Evolutionary conservation across 2,113 vertebrate species (phyloP).

Genomic region (Brienomyrus longianalis): DNA sequence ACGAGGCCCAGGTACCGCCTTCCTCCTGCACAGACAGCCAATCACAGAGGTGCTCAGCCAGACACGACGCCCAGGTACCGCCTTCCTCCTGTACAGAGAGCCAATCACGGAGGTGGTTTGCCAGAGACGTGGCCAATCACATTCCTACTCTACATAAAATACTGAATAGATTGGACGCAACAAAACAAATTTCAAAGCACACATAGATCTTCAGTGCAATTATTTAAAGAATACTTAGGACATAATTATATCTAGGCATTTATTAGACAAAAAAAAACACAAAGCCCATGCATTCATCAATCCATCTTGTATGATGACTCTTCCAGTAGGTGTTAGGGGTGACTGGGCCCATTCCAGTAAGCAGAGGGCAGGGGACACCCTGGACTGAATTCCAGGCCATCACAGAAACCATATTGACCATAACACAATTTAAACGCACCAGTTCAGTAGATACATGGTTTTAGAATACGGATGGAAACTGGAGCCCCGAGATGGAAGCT

Average conservation of each 20-base stretch:
- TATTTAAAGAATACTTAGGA: background rate
- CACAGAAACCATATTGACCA: background rate
- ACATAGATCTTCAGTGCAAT: background rate
- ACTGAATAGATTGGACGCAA: background rate
- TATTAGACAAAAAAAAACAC: background rate
- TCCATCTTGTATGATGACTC: background rate
- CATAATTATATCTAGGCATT: background rate
- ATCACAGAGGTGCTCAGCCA: conserved; percentile 23
- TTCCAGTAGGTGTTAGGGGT: background rate
- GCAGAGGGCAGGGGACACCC: background rate
- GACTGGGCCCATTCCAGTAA: background rate
- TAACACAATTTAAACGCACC: background rate
- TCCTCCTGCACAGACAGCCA: conserved; percentile 51
- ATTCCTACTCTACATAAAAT: background rate
- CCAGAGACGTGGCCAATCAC: background rate
- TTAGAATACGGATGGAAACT: background rate
- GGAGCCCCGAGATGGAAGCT: background rate
- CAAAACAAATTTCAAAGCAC: background rate
- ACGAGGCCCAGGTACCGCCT: conserved; percentile 31
- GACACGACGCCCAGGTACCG: conserved; percentile 20
- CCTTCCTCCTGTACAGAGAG: conserved; percentile 51
- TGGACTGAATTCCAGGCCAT: background rate
- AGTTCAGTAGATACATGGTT: background rate
- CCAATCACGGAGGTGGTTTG: conserved; percentile 24
- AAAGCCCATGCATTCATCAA: background rate